A percentile compares a stretch with the other conserved stretches of the same genome.
These are phyloP conservation scores for Amphilophus citrinellus DNA, from an alignment of 2,113 vertebrate genomes.

Conservation along the genomic window DNA sequence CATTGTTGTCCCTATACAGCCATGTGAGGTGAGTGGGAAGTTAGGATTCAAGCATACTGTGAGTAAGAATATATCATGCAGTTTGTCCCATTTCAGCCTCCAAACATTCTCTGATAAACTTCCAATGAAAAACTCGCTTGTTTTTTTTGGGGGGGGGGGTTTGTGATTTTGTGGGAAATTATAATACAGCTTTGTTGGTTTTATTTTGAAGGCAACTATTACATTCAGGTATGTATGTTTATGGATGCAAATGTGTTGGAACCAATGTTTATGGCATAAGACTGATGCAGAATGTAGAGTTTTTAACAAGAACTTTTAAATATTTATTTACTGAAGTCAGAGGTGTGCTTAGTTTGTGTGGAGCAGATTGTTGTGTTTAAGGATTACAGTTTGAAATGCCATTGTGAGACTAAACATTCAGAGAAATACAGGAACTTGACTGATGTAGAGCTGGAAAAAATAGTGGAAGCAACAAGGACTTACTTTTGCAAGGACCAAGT, in stretches of 20 bases:
- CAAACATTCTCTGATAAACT: not conserved
- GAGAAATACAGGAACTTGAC: not conserved
- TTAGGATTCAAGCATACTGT: not conserved
- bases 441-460: not conserved
- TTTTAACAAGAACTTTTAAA: not conserved
- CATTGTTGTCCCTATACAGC: fast-evolving
- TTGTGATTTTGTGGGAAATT: not conserved
- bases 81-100: not conserved
- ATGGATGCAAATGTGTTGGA: no score
- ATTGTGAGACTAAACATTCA: not conserved
- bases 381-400: not conserved
- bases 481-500: not conserved
- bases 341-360: not conserved
- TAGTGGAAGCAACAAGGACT: not conserved
- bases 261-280: no score
- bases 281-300: not conserved
- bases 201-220: not conserved
- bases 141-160: no score
- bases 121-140: not conserved
- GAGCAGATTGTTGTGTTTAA: not conserved
- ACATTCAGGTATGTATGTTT: not conserved
- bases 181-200: not conserved
- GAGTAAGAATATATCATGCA: not conserved
- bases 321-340: not conserved
- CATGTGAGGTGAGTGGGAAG: not conserved